A percentile compares a stretch with the other conserved stretches of the same genome.
These are phyloP conservation scores for Drosophila monieri DNA, from an alignment of 2,888 invertebrate genomes.

Conservation along the genomic window DNA sequence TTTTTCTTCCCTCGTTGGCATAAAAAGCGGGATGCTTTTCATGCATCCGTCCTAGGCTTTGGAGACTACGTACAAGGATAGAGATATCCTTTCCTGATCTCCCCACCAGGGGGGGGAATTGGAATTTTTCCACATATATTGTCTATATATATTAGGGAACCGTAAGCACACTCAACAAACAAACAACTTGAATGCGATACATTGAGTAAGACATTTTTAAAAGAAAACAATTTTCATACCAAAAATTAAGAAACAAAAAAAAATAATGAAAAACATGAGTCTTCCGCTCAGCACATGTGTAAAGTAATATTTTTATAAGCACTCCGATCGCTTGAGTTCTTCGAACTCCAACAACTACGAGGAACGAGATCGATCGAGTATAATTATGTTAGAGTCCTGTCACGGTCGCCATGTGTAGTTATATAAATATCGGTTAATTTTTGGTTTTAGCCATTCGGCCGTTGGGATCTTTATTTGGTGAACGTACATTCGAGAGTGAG, in stretches of 20 bases:
- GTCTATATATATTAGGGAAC: conserved; percentile 17
- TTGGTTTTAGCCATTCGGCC: no score
- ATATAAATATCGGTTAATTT: no score
- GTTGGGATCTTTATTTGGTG: no score
- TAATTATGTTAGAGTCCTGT: conserved; percentile 37
- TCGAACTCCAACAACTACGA: conserved; percentile 20
- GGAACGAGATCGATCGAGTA: conserved; percentile 30
- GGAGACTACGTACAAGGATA: conserved; percentile 39
- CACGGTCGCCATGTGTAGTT: no score
- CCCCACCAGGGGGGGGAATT: conserved; percentile 36
- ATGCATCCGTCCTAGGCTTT: conserved; percentile 49
- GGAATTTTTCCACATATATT: conserved; percentile 19
- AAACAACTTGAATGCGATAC: conserved; percentile 17
- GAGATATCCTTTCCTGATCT: conserved; percentile 40
- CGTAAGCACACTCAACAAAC: conserved; percentile 17
- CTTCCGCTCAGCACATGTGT: conserved; percentile 63
- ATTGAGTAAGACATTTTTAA: conserved; percentile 48
- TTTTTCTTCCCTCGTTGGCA: no score
- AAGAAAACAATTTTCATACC: conserved; percentile 40
- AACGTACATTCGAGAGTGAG: no score
- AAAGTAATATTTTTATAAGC: conserved; percentile 56
- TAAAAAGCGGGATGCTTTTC: no score
- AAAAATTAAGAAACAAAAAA: conserved; percentile 17
- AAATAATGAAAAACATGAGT: conserved; percentile 49
- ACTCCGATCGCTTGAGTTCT: conserved; percentile 24